Evolutionary conservation across 1,140 invertebrate species (phyloP), one percentile per base, ranked within the genome.

Genomic region (Neotoxoptera formosana): DNA sequence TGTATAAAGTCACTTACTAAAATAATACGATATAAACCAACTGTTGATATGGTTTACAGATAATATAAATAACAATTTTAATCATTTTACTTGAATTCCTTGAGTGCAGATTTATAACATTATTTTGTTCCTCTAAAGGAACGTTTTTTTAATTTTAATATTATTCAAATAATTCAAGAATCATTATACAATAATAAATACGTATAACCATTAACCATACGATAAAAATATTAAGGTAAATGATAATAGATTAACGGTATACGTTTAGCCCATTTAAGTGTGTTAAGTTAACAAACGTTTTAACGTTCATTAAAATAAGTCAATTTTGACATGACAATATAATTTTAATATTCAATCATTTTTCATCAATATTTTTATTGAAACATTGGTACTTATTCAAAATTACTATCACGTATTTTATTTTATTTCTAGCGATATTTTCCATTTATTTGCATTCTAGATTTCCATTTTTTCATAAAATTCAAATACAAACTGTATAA

Each of bases 71-170:
- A 41, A n/a, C 25, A 30, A n/a, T 86, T 86, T 30, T 7, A 47
- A 47, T 86, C 0, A 86, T 86, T 86, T 86, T 86, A 47, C 48
- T 51, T n/a, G 87, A 88, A 51, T 88, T 51, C 87, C 48, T 88
- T 51, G 87, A 88, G 34, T 30, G 17, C 47, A 51, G 47, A 51
- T 51, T 34, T 51, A 51, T 34, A 34, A 21, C 34, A 48, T 51
- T 23, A 51, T 36, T 88, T 88, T 88, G 6, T 88, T 88, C n/a
- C 34, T 53, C 6, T 88, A 88, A 17, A 48, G 4, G 7, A 21
- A 51, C 11, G 11, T 47, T 48, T 14, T 48, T 48, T 47, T n/a
- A 8, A 51, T 34, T 88, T 34, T 51, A 21, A 53, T 88, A 51
- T 48, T 48, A 48, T 87, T 87, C 21, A 21, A 34, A 88, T 51